Evolutionary conservation across 2,797 vertebrate genomes (phyloP), one percentile per base, ranked within the genome.

Genomic region (Argentina silus): DNA sequence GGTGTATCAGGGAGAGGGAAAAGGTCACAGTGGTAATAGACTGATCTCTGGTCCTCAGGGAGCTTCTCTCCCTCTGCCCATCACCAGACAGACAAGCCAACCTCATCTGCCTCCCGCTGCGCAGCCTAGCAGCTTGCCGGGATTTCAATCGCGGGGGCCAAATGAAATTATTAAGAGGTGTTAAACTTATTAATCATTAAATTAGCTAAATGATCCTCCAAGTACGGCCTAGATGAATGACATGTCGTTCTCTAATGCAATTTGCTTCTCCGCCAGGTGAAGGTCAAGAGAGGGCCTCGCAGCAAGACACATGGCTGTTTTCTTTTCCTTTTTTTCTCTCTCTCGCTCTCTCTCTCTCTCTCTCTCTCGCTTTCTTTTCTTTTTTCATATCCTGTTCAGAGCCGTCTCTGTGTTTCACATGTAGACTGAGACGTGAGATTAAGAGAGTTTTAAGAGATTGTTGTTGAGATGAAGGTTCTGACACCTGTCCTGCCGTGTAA

Each of bases 161-260:
- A 96, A 97, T 97, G 94, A 96, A 97, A 97, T 98, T 96, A 97
- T 96, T 96, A 97, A 95, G 95, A 96, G 95, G 96, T 97, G 97
- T 96, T 97, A 96, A 97, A 97, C 95, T 94, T 97, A 97, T 98
- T 97, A 97, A 96, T 97, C 96, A 97, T 97, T 96, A 96, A 97
- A 97, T 98, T 97, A 97, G 95, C 94, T 96, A 96, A 98, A 97
- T 96, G 95, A 97, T 97, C 95, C 95, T 96, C 93, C 93, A 95
- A 95, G 95, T 96, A 94, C 93, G 91, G 90, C 87, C 80, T 92
- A 96, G 95, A 97, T 96, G 95, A 97, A 97, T 96, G 94, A 93
- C 95, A 91, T 96, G 95, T 94, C 95, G 96, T 96, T 94, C 94
- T 95, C 92, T 97, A 96, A 97, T 96, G 95, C 93, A 97, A 95